A percentile compares a stretch with the other conserved stretches of the same genome.
Conservation (phyloP, 2,888 invertebrate genomes). For the Hedychridium roseum region DNA sequence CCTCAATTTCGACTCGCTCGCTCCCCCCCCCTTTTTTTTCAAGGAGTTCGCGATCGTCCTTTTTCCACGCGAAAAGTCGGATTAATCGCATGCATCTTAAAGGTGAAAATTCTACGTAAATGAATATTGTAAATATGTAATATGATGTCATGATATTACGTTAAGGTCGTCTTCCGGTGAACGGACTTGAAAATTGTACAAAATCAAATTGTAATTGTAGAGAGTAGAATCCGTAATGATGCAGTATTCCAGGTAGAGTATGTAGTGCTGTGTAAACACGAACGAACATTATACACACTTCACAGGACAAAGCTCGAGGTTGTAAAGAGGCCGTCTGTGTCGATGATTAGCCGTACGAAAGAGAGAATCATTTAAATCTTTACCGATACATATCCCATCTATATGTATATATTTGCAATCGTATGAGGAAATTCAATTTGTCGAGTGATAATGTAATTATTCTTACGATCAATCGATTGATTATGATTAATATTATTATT, state of each 20-base stretch:
- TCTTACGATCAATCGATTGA: conserved; percentile 29
- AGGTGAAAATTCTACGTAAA: neutral
- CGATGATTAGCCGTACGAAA: conserved; percentile 46
- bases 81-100: neutral
- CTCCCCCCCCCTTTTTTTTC: too few relatives aligned
- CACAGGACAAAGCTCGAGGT: conserved; percentile 48
- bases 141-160: conserved; percentile 2
- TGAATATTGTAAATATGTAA: conserved; percentile 7
- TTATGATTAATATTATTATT: conserved; percentile 45
- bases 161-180: conserved; percentile 43
- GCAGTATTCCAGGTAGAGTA: conserved; percentile 52
- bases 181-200: conserved; percentile 25
- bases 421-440: conserved; percentile 46
- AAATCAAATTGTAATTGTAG: conserved; percentile 57
- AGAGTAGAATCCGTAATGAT: conserved; percentile 47
- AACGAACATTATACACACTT: conserved; percentile 22
- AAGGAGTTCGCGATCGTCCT: too few relatives aligned
- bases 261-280: conserved; percentile 43
- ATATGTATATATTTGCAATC: conserved; percentile 61
- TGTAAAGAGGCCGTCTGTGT: conserved; percentile 51
- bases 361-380: conserved; percentile 40
- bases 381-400: conserved; percentile 60
- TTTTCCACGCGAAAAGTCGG: conserved; percentile 7
- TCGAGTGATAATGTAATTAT: conserved; percentile 43
- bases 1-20: too few relatives aligned